Conservation (phyloP, 2,888 invertebrate species). For the Drosophila seclusa region DNA sequence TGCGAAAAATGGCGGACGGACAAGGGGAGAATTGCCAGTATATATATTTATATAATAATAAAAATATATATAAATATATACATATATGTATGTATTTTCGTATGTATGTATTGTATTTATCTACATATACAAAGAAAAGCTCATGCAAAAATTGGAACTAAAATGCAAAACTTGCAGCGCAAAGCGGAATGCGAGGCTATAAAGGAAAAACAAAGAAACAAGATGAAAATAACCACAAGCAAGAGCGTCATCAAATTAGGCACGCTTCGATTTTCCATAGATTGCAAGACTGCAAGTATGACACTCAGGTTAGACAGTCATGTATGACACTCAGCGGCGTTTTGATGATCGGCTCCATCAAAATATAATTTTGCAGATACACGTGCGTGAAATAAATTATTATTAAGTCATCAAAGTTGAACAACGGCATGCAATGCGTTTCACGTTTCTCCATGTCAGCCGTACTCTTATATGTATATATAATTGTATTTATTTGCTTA, state of each 20-base stretch:
- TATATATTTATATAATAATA: not conserved
- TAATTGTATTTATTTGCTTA: not conserved
- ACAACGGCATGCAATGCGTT: not conserved
- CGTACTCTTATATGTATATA: not conserved
- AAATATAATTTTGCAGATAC: not conserved
- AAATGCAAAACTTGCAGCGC: not conserved
- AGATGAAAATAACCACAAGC: not conserved
- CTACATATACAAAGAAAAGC: not conserved
- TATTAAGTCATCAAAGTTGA: not conserved
- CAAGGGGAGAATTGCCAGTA: not conserved
- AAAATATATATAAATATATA: not conserved
- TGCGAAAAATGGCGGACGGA: not conserved
- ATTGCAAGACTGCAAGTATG: not conserved
- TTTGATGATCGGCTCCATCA: not conserved
- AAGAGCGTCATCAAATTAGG: not conserved
- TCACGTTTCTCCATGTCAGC: not conserved
- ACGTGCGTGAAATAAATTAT: not conserved
- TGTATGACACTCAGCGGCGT: not conserved
- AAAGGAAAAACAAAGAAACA: not conserved
- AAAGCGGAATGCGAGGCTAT: not conserved
- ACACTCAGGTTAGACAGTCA: not conserved
- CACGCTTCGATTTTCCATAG: not conserved
- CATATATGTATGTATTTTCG: not conserved
- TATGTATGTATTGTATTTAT: not conserved
- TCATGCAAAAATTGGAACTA: not conserved